phyloP scores from a whole-genome alignment of 2,888 invertebrate species.

The Eretmocerus hayati region DNA sequence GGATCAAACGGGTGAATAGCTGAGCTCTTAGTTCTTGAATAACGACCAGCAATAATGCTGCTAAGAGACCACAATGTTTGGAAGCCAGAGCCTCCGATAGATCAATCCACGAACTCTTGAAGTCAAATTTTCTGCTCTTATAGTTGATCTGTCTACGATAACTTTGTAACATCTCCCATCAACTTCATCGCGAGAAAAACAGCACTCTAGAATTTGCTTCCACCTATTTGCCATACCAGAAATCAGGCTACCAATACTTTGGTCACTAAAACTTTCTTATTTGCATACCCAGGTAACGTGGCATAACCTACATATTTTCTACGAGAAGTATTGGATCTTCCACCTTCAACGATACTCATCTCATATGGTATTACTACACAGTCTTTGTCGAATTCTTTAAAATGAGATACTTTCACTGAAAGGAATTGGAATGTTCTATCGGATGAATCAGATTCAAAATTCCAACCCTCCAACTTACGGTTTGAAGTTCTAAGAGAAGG shows the following conservation, averaged over 20 bases:
- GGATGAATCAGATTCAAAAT: constrained; percentile 16
- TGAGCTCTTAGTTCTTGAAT: neutral
- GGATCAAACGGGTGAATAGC: neutral
- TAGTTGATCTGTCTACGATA: constrained; percentile 23
- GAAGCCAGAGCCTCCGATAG: constrained; percentile 30
- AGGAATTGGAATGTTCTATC: constrained; percentile 20
- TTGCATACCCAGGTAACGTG: constrained; percentile 9
- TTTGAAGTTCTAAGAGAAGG: constrained; percentile 7
- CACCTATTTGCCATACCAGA: constrained; percentile 27
- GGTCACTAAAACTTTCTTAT: constrained; percentile 19
- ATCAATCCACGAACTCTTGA: constrained; percentile 26
- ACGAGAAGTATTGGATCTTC: constrained; percentile 10
- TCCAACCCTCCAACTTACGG: constrained; percentile 10
- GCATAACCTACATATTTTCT: constrained; percentile 8
- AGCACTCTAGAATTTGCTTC: constrained; percentile 31
- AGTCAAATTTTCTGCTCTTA: constrained; percentile 24
- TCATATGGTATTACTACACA: constrained; percentile 22
- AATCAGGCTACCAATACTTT: constrained; percentile 31
- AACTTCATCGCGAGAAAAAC: constrained; percentile 27
- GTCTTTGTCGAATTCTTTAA: constrained; percentile 11
- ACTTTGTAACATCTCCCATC: constrained; percentile 22
- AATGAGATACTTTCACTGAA: neutral
- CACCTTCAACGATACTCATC: constrained; percentile 16
- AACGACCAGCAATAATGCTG: constrained; percentile 17
- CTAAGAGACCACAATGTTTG: constrained; percentile 26